A percentile compares a stretch with the other conserved stretches of the same genome.
These are phyloP conservation scores for Pygoscelis adeliae DNA, from an alignment of 2,113 vertebrate species.

Conservation along the genomic window DNA sequence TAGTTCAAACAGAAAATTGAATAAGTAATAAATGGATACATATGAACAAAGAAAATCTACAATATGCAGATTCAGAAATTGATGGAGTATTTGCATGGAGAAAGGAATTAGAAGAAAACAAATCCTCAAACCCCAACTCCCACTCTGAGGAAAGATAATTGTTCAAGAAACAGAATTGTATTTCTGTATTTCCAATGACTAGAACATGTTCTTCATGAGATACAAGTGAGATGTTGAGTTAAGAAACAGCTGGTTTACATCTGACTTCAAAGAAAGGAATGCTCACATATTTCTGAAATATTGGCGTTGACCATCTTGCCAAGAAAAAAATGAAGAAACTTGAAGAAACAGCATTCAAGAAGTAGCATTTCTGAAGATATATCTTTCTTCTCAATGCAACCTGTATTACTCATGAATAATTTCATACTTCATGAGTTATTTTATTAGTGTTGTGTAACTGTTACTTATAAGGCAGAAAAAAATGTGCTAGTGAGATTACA, in stretches of 20 bases:
- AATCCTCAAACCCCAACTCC: background rate
- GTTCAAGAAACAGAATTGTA: background rate
- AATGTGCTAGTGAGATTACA: background rate
- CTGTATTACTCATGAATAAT: background rate
- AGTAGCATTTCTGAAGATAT: background rate
- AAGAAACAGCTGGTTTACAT: background rate
- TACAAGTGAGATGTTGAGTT: background rate
- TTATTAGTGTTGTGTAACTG: background rate
- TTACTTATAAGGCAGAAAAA: background rate
- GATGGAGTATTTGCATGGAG: background rate
- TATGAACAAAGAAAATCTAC: background rate
- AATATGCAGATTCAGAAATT: background rate
- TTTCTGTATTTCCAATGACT: background rate
- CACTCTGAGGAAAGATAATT: background rate
- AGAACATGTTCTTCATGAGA: background rate
- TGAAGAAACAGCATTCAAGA: background rate
- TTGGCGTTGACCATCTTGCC: background rate
- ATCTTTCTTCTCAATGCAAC: background rate
- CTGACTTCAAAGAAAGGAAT: background rate
- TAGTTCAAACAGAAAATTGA: background rate
- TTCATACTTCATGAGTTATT: background rate
- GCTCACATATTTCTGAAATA: background rate
- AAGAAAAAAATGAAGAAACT: background rate
- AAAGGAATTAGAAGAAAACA: background rate
- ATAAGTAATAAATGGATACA: background rate